Evolutionary conservation across 2,797 vertebrate species (phyloP).

Genomic region (Lagorchestes hirsutus): DNA sequence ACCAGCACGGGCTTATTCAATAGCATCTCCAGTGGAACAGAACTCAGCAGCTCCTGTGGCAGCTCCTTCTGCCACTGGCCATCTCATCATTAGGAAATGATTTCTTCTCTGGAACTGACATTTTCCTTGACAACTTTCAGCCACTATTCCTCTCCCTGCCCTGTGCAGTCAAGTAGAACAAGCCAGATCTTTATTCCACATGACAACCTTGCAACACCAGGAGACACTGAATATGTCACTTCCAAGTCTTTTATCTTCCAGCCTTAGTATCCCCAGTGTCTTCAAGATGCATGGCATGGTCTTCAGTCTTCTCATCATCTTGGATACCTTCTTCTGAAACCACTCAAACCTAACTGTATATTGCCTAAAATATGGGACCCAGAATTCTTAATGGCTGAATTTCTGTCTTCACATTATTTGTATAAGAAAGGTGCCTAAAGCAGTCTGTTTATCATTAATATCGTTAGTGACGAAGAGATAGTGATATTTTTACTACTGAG

Average conservation of each 20-base stretch:
- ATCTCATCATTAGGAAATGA: background rate
- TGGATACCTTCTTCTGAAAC: background rate
- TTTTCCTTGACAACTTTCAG: background rate
- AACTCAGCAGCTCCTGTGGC: background rate
- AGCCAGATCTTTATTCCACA: background rate
- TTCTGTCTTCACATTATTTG: background rate
- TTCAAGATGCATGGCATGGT: background rate
- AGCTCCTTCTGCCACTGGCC: background rate
- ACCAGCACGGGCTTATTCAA: background rate
- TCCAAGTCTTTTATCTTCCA: background rate
- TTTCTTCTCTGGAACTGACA: background rate
- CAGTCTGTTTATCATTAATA: background rate
- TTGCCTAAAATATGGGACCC: background rate
- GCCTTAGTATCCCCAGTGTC: background rate
- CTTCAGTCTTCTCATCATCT: background rate
- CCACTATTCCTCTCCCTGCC: background rate
- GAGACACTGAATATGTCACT: background rate
- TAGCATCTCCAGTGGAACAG: background rate
- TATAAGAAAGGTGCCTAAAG: background rate
- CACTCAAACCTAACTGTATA: background rate
- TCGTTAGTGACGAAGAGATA: background rate
- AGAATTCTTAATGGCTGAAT: background rate
- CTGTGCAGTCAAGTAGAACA: background rate
- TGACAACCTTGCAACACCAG: background rate
- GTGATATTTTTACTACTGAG: background rate